Evolutionary conservation across 2,113 vertebrate genomes (phyloP), one percentile per base, ranked within the genome.

Genomic region (Sigmodon hispidus): DNA sequence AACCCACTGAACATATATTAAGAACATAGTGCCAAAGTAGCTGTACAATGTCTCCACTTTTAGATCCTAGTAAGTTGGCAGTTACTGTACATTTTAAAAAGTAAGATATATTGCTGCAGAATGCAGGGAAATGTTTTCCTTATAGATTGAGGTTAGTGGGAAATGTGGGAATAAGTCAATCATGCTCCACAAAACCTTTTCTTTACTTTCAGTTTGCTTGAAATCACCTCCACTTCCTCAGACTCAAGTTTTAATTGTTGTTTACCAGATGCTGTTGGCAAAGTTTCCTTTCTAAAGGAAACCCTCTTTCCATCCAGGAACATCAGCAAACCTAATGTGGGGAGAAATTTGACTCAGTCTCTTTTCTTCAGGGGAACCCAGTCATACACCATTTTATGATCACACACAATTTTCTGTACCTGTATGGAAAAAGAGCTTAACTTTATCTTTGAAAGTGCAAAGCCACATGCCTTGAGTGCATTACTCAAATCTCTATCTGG

Each of bases 61-160:
- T 65, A 50, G 83, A 43, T 93, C 67, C 73, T 50, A 72, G 29
- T n/a, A 95, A 81, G 87, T 92, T 93, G 72, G 61, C 43, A 40
- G 50, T 94, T 24, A 65, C 52, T 81, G 24, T 31, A 17, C 69
- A 52, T 87, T 93, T 87, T 26, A 10, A 93, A 90, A 94, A 73
- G 81, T 15, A 90, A 95, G n/a, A 84, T 86, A 43, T 80, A 96
- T 92, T 92, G 50, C 94, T 90, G 16, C 81, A 87, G 55, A 90
- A 90, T 69, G 69, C 12, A 76, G 15, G 11, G 15, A n/a, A 79
- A 79, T 77, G 87, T 93, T 96, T 95, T 96, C 48, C 72, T 96
- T 89, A 48, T 67, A 70, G 67, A 45, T 63, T 52, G 65, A 90
- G 55, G 7, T 36, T 83, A 70, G 48, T 70, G 86, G 77, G 34